Evolutionary conservation across 2,113 vertebrate genomes (phyloP).

Genomic region (Megaleporinus macrocephalus): DNA sequence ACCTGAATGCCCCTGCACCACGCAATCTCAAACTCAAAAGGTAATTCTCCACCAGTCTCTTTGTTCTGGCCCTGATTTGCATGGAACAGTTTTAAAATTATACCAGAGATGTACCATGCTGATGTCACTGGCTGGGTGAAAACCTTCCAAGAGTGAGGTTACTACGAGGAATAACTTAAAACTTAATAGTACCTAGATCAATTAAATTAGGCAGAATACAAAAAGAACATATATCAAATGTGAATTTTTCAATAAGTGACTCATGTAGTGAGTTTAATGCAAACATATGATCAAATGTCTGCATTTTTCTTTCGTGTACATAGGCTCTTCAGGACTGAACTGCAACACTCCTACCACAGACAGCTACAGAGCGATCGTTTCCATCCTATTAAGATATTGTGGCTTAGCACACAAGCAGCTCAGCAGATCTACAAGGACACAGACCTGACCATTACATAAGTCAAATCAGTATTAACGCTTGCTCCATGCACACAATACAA

Average conservation of each 20-base stretch:
- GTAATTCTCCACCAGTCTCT: neutral
- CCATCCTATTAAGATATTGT: constrained; percentile 20
- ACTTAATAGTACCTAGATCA: neutral
- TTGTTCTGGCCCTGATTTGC: neutral
- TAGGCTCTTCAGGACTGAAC: neutral
- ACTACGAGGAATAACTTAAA: neutral
- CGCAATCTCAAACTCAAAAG: neutral
- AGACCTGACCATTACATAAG: constrained; percentile 22
- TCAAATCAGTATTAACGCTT: neutral
- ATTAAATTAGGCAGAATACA: neutral
- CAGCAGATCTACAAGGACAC: constrained; percentile 8
- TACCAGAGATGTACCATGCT: neutral
- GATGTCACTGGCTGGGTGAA: neutral
- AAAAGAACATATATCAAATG: too few species aligned
- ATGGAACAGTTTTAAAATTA: neutral
- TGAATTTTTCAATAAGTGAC: too few species aligned
- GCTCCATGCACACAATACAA: neutral
- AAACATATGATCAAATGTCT: too few species aligned
- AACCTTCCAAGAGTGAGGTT: neutral
- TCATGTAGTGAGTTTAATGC: too few species aligned
- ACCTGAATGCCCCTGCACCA: neutral
- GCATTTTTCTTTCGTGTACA: neutral
- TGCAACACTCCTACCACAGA: neutral
- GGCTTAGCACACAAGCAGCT: constrained; percentile 23
- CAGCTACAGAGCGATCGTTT: neutral